Percentiles rank a stretch among this genome's conserved stretches.
These are phyloP conservation scores for Eulimnadia texana DNA, from an alignment of 1,140 invertebrate genomes.

Conservation along the genomic window DNA sequence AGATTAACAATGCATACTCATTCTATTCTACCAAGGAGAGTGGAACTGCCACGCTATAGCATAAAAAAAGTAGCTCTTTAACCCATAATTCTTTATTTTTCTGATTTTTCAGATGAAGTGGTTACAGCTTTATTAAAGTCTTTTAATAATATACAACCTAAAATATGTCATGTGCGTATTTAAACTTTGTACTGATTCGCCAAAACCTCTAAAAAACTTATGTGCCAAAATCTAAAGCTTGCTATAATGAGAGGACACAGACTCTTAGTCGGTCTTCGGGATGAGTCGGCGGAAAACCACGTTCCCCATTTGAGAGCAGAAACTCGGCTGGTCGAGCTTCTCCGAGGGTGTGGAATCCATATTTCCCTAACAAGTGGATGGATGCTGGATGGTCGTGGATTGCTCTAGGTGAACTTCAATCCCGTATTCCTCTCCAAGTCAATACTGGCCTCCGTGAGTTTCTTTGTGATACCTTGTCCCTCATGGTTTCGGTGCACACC, in stretches of 20 bases:
- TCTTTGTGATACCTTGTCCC: background rate
- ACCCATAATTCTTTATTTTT: too few relatives aligned
- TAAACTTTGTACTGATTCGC: too few relatives aligned
- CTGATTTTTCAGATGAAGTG: too few relatives aligned
- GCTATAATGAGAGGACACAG: background rate
- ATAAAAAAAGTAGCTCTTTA: too few relatives aligned
- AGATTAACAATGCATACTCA: too few relatives aligned
- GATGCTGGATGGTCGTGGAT: background rate
- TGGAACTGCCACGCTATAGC: too few relatives aligned
- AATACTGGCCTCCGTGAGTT: background rate
- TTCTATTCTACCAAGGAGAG: too few relatives aligned
- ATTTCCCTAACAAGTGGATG: background rate
- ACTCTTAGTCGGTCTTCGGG: background rate
- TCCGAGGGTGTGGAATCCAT: background rate
- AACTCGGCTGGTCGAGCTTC: background rate
- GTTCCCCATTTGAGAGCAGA: background rate
- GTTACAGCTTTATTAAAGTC: too few relatives aligned
- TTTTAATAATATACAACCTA: too few relatives aligned
- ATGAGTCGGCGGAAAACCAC: background rate
- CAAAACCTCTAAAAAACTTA: too few relatives aligned
- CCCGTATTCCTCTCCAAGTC: background rate
- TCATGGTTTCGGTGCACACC: background rate
- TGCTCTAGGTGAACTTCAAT: slow-evolving; percentile 1
- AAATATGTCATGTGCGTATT: too few relatives aligned
- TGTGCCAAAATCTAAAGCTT: too few relatives aligned